Base-by-base conservation (phyloP, 1,140 invertebrate genomes). In the Ericerus pela region DNA sequence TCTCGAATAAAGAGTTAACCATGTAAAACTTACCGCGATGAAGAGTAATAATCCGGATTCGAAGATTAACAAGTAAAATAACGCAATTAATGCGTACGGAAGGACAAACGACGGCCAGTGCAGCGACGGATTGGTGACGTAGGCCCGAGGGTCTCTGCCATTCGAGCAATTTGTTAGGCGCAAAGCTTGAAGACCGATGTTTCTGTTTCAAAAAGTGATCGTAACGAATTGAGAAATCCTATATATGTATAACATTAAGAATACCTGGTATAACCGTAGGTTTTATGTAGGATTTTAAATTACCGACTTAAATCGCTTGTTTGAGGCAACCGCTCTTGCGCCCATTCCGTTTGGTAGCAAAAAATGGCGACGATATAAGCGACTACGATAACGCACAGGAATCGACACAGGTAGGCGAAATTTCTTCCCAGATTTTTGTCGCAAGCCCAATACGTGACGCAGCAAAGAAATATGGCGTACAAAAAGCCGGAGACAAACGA, bases 391-490 rank as follows among this genome's bases (percentile, higher is more conserved):
- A 82, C 66, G 71, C 89, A 79, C 10, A 91, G 63, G 47, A 82
- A 72, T 31, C 79, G 75, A 62, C 82, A 78, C 31, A 88, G 64
- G 28, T 83, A 71, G 0, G 81, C 83, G 66, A 91, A 95, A 1
- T 76, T 79, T 57, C 76, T 75, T 56, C 74, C 73, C 55, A 88
- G 68, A 38, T 85, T 79, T 57, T 80, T 79, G 65, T 85, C 85
- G 62, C 84, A 82, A 18, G 88, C 80, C 86, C 92, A 92, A 72
- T 86, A 88, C 0, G 91, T 94, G 14, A 85, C 82, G 5, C 85
- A 77, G 26, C 77, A 76, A 61, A 96, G 71, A 68, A 96, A 96
- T 14, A 83, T 74, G 14, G 91, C 61, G 69, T 91, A 94, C 69
- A 96, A 96, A 30, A 93, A 75, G 11, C 79, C 81, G 29, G 81